These are phyloP conservation scores for Gallinago media DNA, from an alignment of 2,113 vertebrate genomes.

Conservation along the genomic window DNA sequence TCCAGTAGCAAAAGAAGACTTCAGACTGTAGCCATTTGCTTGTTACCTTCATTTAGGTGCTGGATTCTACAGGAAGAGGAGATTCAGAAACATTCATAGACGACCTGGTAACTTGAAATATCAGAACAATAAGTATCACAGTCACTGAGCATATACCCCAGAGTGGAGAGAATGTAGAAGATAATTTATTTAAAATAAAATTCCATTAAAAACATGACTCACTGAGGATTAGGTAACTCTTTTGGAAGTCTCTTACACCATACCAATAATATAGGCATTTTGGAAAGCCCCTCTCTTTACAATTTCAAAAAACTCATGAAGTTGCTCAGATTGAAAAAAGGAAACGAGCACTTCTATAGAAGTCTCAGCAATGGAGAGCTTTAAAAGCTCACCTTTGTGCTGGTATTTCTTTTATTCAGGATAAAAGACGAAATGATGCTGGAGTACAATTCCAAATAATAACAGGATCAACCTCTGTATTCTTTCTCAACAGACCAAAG, in stretches of 20 bases:
- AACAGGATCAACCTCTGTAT: not conserved
- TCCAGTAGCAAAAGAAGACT: not conserved
- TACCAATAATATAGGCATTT: not conserved
- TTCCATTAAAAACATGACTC: not conserved
- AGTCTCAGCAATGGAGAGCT: not conserved
- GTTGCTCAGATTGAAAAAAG: not conserved
- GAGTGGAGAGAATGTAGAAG: not conserved
- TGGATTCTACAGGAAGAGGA: not conserved
- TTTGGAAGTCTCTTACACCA: not conserved
- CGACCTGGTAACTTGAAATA: not conserved
- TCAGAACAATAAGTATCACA: not conserved
- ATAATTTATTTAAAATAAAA: not conserved
- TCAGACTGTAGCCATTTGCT: not conserved
- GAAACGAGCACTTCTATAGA: not conserved
- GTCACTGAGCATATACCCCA: not conserved
- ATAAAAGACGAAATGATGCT: not conserved
- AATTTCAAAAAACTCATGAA: not conserved
- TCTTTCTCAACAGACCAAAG: conserved; percentile 6
- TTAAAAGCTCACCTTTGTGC: not conserved
- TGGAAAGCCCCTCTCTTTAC: not conserved
- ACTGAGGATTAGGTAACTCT: not conserved
- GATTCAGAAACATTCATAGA: not conserved
- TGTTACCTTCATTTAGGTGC: not conserved
- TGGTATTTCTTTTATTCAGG: not conserved
- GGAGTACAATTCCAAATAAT: not conserved